Base-by-base conservation (phyloP, 2,113 vertebrate species). In the Ammodytes marinus region DNA sequence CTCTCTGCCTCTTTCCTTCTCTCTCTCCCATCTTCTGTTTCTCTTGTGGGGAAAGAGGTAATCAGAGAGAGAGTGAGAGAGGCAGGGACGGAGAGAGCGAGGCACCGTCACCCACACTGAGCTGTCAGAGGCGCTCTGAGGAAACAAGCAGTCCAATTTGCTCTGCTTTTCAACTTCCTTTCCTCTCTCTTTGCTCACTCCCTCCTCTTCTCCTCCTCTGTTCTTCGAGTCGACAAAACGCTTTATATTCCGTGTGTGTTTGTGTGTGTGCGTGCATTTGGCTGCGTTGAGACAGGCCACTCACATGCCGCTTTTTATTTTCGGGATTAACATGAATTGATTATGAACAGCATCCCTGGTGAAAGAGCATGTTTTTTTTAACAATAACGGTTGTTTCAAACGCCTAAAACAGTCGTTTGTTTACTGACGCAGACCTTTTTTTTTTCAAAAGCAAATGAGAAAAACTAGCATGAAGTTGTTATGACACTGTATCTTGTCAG, bases 141-240 rank as follows among this genome's bases (percentile, higher is more conserved):
- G 90, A 90, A 92, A 94, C 93, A 93, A 92, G 92, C 85, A 77
- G 82, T 85, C 90, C 88, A 91, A 91, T 94, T 92, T 91, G 88
- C 90, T 93, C 78, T 84, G 90, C 88, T 93, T 91, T 90, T 89
- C 88, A 83, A 82, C 84, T 89, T 87, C 68, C 88, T 85, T 85
- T 76, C 87, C 63, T 79, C 68, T 59, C 61, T 54, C 76, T 27
- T 55, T 47, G 61, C 85, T 85, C 85, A 39, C 69, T 86, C 78
- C 67, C 71, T 78, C 72, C 85, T 82, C 71, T 13, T 67, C 71
- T 12, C 77, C 45, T 53, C 14, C 19, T 15, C 77, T 59, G 71
- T 83, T 86, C 27, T 86, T 83, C 74, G 74, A 70, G 77, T 82
- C 74, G 84, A 83, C 83, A 78, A 88, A 86, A 83, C 53, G 74